Conservation (phyloP, 2,113 vertebrate species). For the Salvator merianae region DNA sequence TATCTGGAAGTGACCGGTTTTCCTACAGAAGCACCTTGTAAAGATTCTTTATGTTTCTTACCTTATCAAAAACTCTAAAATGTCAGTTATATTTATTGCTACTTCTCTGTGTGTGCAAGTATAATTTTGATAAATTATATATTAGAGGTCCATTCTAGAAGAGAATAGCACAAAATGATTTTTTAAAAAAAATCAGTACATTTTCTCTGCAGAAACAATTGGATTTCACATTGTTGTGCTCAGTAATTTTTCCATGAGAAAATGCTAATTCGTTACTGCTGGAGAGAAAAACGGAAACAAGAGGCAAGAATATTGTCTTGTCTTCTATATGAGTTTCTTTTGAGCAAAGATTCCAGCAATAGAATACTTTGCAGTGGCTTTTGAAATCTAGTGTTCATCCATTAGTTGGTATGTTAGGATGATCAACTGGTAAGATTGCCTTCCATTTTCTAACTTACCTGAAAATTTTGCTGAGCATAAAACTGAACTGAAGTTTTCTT, state of each 20-base stretch:
- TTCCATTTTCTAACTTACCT: neutral
- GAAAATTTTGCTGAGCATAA: neutral
- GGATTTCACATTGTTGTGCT: neutral
- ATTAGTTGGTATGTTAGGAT: neutral
- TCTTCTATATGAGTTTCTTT: neutral
- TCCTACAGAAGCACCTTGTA: neutral
- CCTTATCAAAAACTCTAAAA: neutral
- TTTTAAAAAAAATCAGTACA: conserved; percentile 1
- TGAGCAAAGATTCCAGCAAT: neutral
- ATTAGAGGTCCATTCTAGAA: neutral
- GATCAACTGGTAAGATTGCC: neutral
- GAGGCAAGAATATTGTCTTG: neutral
- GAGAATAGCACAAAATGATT: neutral
- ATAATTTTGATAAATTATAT: neutral
- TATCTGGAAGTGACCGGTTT: neutral
- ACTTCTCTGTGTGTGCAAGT: neutral
- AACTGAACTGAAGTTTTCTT: neutral
- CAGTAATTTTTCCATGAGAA: neutral
- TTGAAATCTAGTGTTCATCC: neutral
- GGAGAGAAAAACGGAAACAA: neutral
- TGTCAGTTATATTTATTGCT: neutral
- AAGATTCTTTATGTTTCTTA: too few relatives aligned
- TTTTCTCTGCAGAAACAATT: conserved; percentile 9
- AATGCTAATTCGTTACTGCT: neutral
- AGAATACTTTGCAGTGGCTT: conserved; percentile 7